Evolutionary conservation across 2,888 invertebrate species (phyloP), one percentile per base, ranked within the genome.

Genomic region (Agonopterix subpropinquella): DNA sequence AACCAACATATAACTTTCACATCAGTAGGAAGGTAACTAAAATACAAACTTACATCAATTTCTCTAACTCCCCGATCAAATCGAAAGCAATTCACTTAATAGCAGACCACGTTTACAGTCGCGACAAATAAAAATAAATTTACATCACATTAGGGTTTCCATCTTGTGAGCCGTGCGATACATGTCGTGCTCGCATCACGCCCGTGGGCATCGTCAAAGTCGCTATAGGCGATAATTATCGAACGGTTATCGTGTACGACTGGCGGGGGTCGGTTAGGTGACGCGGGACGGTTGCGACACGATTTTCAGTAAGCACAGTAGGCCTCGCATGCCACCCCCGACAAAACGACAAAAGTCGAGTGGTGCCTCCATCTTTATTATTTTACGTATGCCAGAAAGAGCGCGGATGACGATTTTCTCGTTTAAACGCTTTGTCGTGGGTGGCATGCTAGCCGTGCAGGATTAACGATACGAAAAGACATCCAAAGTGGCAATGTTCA

Each of bases 41-140:
- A 18, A 0, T 5, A 28, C 28, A 5, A 28, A 28, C 28, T 28
- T 28, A 28, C 28, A 28, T 28, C 28, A 28, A 28, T 28, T 5
- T 28, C 28, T 28, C 28, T 5, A 28, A 28, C 5, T 28, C 28
- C 28, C 28, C 39, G n/a, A 42, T 54, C 64, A 70, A 74, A 73
- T 72, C 70, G 70, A 71, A 68, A 73, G 73, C 76, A 77, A 76
- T 79, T 71, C 74, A 56, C 59, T 59, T 78, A 77, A 80, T 73
- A 71, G 73, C 56, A 48, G 59, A 51, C 61, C 52, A 52, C 57
- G 50, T 58, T 57, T 56, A 63, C 56, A 62, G 57, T 13, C 61
- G 65, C 67, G 59, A 64, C 67, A 68, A 68, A 78, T 80, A 80
- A 80, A 78, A 72, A 61, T 70, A 72, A 77, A 80, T 80, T 78